These are phyloP conservation scores for Diachasmimorpha longicaudata DNA, from an alignment of 1,140 invertebrate genomes.

Conservation along the genomic window DNA sequence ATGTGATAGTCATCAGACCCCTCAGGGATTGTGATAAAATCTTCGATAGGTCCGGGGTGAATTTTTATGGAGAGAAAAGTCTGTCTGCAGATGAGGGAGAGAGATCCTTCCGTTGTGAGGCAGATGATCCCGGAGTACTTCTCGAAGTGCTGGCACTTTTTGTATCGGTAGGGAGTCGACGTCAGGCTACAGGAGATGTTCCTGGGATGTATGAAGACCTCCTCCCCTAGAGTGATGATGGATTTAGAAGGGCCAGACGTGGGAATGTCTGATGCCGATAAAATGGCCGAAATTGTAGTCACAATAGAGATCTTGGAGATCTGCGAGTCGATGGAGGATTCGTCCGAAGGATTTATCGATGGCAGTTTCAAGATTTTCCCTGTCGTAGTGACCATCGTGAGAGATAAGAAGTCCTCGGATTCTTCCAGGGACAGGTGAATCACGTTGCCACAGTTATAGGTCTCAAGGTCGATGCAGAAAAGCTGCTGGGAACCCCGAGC, in stretches of 20 bases:
- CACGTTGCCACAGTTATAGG: slow-evolving; percentile 14
- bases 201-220: slow-evolving; percentile 41
- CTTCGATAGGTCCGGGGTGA: slow-evolving; percentile 34
- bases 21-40: slow-evolving; percentile 44
- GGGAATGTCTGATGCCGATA: neutral
- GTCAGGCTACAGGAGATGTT: slow-evolving; percentile 22
- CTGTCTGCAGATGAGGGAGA: slow-evolving; percentile 41
- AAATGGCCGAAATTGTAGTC: neutral
- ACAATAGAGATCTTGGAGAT: neutral
- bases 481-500: slow-evolving; percentile 33
- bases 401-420: neutral
- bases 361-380: slow-evolving; percentile 35
- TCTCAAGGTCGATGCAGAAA: slow-evolving; percentile 38
- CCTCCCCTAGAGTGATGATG: slow-evolving; percentile 38
- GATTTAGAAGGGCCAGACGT: slow-evolving; percentile 13
- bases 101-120: slow-evolving; percentile 36
- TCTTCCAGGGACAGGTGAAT: slow-evolving; percentile 36
- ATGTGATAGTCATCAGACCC: slow-evolving; percentile 37
- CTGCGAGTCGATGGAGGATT: neutral
- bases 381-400: slow-evolving; percentile 29
- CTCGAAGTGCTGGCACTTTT: slow-evolving; percentile 40
- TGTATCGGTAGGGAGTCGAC: slow-evolving; percentile 33
- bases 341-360: neutral
- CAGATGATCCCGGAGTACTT: slow-evolving; percentile 41
- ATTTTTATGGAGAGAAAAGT: slow-evolving; percentile 45